These are phyloP conservation scores for Oryzaephilus surinamensis DNA, from an alignment of 1,140 invertebrate species.

Conservation along the genomic window DNA sequence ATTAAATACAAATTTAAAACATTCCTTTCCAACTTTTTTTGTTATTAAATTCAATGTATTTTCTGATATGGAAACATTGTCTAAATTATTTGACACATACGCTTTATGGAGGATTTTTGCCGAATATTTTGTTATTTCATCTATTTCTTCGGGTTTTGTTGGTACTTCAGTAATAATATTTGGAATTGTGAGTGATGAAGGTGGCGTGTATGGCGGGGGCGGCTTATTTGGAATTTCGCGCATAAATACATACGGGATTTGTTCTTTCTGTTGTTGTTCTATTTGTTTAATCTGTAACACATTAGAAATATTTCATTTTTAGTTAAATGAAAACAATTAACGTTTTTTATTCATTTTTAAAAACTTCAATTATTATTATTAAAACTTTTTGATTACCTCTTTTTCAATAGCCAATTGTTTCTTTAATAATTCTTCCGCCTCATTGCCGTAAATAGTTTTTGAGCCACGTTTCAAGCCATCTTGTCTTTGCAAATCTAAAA, in stretches of 20 bases:
- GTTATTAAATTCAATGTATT: conserved; percentile 29
- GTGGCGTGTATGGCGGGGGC: conserved; percentile 59
- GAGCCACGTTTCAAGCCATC: too few relatives aligned
- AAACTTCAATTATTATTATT: background rate
- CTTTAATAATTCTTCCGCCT: conserved; percentile 32
- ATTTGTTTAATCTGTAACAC: conserved; percentile 45
- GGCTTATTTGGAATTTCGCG: conserved; percentile 61
- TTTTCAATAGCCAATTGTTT: conserved; percentile 50
- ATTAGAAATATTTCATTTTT: conserved; percentile 7
- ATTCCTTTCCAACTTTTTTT: conserved; percentile 34
- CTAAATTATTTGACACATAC: conserved; percentile 35
- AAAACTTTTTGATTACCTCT: conserved; percentile 42
- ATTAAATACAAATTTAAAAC: conserved; percentile 49
- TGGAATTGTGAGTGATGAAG: conserved; percentile 31
- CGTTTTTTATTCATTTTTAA: too few relatives aligned
- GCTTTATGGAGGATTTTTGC: conserved; percentile 39
- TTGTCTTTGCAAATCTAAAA: too few relatives aligned
- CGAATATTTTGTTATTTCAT: conserved; percentile 38
- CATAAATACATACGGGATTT: conserved; percentile 45
- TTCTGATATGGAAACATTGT: conserved; percentile 33
- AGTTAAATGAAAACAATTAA: conserved; percentile 16
- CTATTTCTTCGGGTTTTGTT: conserved; percentile 38
- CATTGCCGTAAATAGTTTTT: conserved; percentile 21
- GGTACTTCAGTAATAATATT: conserved; percentile 39
- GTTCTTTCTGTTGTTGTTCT: conserved; percentile 43